Base-by-base conservation (phyloP, 2,113 vertebrate species). In the Forbesichthys papilliferus region DNA sequence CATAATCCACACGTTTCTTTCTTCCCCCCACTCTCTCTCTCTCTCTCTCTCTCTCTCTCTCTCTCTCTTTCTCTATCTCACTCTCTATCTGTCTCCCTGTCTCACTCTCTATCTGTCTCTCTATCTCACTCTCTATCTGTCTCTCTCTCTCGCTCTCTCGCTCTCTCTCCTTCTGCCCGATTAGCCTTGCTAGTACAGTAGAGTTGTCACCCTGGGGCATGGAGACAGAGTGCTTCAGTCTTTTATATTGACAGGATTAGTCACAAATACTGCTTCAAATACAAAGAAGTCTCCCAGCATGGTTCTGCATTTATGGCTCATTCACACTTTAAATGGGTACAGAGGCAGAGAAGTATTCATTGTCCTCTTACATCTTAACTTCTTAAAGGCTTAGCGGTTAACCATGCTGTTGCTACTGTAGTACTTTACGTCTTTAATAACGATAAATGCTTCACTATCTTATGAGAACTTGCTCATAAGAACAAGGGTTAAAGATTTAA, bases 1-100 rank as follows among this genome's bases (percentile, higher is more conserved):
- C 9, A n/a, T 84, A 88, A 89, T 83, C 86, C 77, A 65, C 49
- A 18, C 9, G 61, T 75, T 83, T 76, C 79, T 81, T 81, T 83
- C 84, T 76, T 66, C 82, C 77, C 81, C 55, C 82, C 77, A 81
- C 55, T 62, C 52, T 61, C 69, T 52, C 57, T 61, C 68, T 14
- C 52, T 5, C 14, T 14, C 52, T 14, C 52, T 14, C 14, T 14
- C 14, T 53, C 52, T 16, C 36, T 42, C 36, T 42, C 36, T 6
- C 36, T 42, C 36, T 42, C 4, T 42, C 36, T 42, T 5, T 42
- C 3, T 5, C 51, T 13, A 11, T 13, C 14, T 53, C 51, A 14
- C 36, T 42, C 20, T 42, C 36, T 42, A 4, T 42, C 1, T 42
- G 0, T 42, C 36, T 42, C 36, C 0, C 36, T 42, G 1, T 27